phyloP scores from a whole-genome alignment of 2,797 vertebrate species.

The Phoxinus dragarum region DNA sequence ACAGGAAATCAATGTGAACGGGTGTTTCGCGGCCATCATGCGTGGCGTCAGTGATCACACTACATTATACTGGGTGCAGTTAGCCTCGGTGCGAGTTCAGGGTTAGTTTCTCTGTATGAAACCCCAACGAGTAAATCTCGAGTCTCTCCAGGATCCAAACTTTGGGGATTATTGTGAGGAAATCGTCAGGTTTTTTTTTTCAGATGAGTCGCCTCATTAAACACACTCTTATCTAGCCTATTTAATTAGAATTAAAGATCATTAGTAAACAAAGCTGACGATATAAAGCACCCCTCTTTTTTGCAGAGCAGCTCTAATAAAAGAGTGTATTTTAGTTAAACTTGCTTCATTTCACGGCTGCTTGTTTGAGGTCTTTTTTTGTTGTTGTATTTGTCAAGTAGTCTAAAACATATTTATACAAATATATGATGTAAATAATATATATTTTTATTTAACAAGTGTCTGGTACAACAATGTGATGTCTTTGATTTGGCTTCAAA shows the following conservation, averaged over 20 bases:
- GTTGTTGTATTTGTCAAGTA: too few species aligned
- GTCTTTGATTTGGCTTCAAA: neutral
- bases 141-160: constrained; percentile 50
- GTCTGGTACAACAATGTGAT: neutral
- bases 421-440: neutral
- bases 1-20: constrained; percentile 65
- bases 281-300: constrained; percentile 48
- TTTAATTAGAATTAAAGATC: constrained; percentile 57
- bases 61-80: constrained; percentile 69
- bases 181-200: constrained; percentile 40
- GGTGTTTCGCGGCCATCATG: constrained; percentile 65
- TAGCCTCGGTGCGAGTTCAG: constrained; percentile 63
- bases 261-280: constrained; percentile 52
- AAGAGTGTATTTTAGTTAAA: constrained; percentile 23
- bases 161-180: constrained; percentile 45
- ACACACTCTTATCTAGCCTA: constrained; percentile 47
- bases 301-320: constrained; percentile 38
- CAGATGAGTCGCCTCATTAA: constrained; percentile 56
- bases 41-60: constrained; percentile 70
- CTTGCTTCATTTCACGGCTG: neutral
- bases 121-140: constrained; percentile 26
- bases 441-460: neutral
- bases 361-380: neutral
- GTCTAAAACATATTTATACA: neutral
- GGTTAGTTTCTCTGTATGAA: constrained; percentile 46